Evolutionary conservation across 2,113 vertebrate genomes (phyloP).

Genomic region (Pimephales promelas): DNA sequence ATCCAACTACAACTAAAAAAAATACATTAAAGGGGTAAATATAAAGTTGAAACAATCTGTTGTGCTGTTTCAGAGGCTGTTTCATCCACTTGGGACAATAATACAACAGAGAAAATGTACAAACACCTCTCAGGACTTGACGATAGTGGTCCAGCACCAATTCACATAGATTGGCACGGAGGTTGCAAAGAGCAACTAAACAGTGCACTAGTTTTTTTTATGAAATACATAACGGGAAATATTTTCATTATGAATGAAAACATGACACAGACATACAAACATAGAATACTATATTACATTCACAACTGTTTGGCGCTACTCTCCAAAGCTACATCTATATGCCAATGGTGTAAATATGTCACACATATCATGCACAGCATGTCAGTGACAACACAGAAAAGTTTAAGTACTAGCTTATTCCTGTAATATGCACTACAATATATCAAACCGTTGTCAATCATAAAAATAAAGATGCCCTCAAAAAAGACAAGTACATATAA

Average conservation of each 20-base stretch:
- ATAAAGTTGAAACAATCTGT: neutral
- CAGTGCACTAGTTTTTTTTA: neutral
- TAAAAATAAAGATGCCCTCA: conserved; percentile 59
- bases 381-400: conserved; percentile 16
- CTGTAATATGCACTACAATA: neutral
- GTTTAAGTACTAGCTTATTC: neutral
- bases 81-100: conserved; percentile 5
- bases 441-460: conserved; percentile 30
- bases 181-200: neutral
- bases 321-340: conserved; percentile 5
- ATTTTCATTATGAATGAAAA: neutral
- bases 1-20: neutral
- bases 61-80: neutral
- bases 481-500: conserved; percentile 86
- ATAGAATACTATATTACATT: conserved; percentile 6
- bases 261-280: neutral
- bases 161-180: neutral
- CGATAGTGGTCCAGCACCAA: neutral
- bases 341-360: neutral
- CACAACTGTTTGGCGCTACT: neutral
- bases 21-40: neutral
- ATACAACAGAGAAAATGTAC: neutral
- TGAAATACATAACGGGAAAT: neutral
- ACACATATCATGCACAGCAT: conserved; percentile 28
- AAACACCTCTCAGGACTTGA: neutral